Percentiles rank a stretch among this genome's conserved stretches.
These are phyloP conservation scores for Drosophila lacicola DNA, from an alignment of 2,888 invertebrate genomes.

Conservation along the genomic window DNA sequence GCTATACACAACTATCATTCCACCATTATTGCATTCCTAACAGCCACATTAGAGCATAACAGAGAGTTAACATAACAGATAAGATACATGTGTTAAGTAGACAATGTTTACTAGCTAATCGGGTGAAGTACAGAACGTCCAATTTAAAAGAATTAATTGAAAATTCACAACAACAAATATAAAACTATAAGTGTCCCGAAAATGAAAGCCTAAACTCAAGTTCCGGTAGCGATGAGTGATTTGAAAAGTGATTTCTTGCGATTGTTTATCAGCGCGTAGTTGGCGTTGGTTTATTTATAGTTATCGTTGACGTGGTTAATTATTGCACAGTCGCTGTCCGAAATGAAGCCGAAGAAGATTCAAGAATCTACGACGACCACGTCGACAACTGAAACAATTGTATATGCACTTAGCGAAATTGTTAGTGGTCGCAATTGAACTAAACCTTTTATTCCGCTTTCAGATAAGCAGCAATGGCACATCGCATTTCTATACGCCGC, in stretches of 20 bases:
- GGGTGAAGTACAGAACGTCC: too few species aligned
- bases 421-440: background rate
- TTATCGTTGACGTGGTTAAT: constrained; percentile 50
- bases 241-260: background rate
- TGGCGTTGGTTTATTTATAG: constrained; percentile 28
- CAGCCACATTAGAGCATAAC: constrained; percentile 20
- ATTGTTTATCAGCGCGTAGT: constrained; percentile 34
- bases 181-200: too few species aligned
- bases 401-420: background rate
- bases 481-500: constrained; percentile 89
- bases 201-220: background rate
- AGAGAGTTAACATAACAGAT: constrained; percentile 21
- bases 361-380: constrained; percentile 32
- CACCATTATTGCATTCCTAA: background rate
- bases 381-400: constrained; percentile 28
- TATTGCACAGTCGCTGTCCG: constrained; percentile 5
- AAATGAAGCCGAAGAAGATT: constrained; percentile 36
- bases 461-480: constrained; percentile 90
- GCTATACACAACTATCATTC: background rate
- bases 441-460: background rate
- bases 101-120: constrained; percentile 1
- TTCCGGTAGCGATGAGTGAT: background rate
- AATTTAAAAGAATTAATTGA: too few species aligned
- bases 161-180: too few species aligned
- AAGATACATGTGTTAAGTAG: background rate